Conservation (phyloP, 2,888 invertebrate genomes). For the Boloria euphrosyne region DNA sequence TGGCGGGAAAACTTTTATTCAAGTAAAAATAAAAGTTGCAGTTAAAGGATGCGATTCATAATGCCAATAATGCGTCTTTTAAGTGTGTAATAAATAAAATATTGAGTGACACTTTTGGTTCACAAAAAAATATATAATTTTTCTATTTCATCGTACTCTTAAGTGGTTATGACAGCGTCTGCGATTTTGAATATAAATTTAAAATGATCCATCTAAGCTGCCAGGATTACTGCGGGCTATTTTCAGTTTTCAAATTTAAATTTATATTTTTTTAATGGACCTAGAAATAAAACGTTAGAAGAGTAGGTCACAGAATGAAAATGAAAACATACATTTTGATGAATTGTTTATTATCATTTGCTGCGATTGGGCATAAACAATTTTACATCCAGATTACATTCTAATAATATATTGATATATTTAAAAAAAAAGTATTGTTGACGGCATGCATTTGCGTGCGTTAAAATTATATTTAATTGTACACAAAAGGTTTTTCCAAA, state of each 20-base stretch:
- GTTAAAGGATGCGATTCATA: neutral
- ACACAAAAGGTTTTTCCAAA: no score
- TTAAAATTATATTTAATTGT: no score
- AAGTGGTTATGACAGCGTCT: slow-evolving; percentile 26
- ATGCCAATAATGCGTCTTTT: neutral
- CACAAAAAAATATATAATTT: slow-evolving; percentile 1
- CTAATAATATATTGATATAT: neutral
- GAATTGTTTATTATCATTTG: slow-evolving; percentile 17
- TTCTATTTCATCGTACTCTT: neutral
- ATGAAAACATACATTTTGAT: slow-evolving; percentile 25
- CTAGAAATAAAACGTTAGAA: slow-evolving; percentile 10
- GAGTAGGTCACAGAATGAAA: slow-evolving; percentile 23
- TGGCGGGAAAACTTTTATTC: slow-evolving; percentile 43
- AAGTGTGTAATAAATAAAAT: neutral
- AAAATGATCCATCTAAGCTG: slow-evolving; percentile 9
- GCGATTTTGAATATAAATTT: slow-evolving; percentile 21
- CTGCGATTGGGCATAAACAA: slow-evolving; percentile 6
- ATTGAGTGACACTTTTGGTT: neutral
- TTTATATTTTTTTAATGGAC: slow-evolving; percentile 16
- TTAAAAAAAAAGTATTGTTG: no score
- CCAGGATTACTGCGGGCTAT: slow-evolving; percentile 19
- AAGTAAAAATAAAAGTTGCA: slow-evolving; percentile 2
- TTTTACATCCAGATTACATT: neutral
- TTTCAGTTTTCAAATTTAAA: neutral
- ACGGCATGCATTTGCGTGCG: no score